Conservation (phyloP, 2,113 vertebrate species). For the Oryzias curvinotus region DNA sequence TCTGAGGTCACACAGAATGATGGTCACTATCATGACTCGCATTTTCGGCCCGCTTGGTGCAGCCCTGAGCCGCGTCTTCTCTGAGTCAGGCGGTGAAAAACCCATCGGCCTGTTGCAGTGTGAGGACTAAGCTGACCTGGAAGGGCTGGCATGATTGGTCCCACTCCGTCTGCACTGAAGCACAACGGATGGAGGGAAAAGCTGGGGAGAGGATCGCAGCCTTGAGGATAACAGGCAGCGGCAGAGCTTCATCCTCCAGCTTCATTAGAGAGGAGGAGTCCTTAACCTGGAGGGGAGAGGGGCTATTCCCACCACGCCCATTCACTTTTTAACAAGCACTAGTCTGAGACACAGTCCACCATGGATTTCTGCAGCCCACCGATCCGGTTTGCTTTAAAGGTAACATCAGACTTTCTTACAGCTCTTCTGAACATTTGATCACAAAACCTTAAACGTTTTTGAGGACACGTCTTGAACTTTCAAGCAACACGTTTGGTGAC, state of each 20-base stretch:
- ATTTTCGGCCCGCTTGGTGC: too few species aligned
- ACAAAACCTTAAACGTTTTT: too few species aligned
- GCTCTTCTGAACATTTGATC: too few species aligned
- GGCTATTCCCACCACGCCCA: conserved; percentile 67
- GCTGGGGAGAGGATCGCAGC: conserved; percentile 27
- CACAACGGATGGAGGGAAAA: conserved; percentile 27
- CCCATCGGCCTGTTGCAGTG: background rate
- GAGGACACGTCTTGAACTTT: too few species aligned
- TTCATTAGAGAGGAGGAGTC: conserved; percentile 77
- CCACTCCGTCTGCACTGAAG: conserved; percentile 9
- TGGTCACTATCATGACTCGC: too few species aligned
- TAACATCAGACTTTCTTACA: too few species aligned
- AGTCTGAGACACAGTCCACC: conserved; percentile 59
- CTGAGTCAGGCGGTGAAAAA: background rate
- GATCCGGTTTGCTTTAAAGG: too few species aligned
- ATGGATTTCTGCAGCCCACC: conserved; percentile 11
- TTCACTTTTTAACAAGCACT: conserved; percentile 78
- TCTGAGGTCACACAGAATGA: too few species aligned
- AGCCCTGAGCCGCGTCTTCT: background rate
- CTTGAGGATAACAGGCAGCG: conserved; percentile 50
- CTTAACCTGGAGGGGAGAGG: conserved; percentile 57
- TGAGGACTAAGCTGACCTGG: background rate
- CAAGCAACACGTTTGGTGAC: too few species aligned
- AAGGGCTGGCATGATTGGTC: conserved; percentile 34
- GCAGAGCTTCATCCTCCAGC: conserved; percentile 71